phyloP scores from a whole-genome alignment of 1,140 invertebrate genomes.

The Brachystomella parvula region DNA sequence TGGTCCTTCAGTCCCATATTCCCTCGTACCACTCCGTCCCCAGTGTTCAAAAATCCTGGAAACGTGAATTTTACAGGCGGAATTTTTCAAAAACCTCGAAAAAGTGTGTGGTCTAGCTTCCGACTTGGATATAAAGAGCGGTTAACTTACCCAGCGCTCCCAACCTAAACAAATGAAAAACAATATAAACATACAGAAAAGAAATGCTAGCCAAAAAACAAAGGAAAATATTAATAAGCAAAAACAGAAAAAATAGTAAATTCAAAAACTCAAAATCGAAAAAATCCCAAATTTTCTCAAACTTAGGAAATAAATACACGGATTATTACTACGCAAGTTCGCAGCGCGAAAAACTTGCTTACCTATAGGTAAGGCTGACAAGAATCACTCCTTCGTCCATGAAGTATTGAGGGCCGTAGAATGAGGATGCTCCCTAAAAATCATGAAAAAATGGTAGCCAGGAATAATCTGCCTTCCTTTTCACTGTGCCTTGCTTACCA shows the following conservation, averaged over 20 bases:
- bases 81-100: background rate
- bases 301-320: no score
- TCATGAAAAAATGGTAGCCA: background rate
- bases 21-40: conserved; percentile 9
- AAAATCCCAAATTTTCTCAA: background rate
- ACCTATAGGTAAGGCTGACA: background rate
- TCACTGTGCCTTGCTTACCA: background rate
- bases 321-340: no score
- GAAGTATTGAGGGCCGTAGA: background rate
- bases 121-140: no score
- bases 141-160: background rate
- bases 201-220: no score
- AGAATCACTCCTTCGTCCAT: conserved; percentile 3
- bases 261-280: background rate
- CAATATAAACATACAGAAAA: background rate
- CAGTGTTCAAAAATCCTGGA: background rate
- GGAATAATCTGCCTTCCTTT: background rate
- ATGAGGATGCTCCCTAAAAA: background rate
- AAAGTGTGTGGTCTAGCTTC: background rate
- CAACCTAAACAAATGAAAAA: background rate
- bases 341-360: no score
- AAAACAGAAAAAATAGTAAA: background rate
- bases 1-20: conserved; percentile 17
- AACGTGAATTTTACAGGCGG: background rate
- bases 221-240: no score